Percentiles rank a stretch among this genome's conserved stretches.
These are phyloP conservation scores for Taxidea taxus DNA, from an alignment of 2,113 vertebrate species.

Conservation along the genomic window DNA sequence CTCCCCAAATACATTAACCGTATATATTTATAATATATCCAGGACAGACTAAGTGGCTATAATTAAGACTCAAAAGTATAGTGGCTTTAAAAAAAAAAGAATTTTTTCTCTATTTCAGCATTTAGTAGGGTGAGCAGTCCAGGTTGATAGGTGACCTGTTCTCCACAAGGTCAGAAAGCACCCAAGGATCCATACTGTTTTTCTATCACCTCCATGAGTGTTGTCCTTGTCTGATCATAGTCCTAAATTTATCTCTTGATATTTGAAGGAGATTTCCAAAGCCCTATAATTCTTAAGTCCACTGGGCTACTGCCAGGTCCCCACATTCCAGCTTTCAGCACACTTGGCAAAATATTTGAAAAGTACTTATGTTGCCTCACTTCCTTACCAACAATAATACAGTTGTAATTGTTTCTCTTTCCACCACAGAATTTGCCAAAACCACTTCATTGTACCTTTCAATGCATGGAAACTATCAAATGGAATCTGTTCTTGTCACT, in stretches of 20 bases:
- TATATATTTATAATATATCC: constrained; percentile 4
- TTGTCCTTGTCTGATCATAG: background rate
- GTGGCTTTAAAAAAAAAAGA: background rate
- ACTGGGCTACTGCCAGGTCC: background rate
- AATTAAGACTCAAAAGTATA: constrained; percentile 20
- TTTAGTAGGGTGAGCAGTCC: background rate
- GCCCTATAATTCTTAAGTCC: background rate
- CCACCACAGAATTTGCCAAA: background rate
- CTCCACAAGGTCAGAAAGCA: background rate
- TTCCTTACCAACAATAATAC: background rate
- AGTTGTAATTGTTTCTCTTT: background rate
- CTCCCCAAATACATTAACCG: background rate
- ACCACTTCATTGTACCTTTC: background rate
- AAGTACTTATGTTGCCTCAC: background rate
- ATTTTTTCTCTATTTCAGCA: background rate
- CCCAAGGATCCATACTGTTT: background rate
- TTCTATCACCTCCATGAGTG: background rate
- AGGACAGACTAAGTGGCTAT: constrained; percentile 24
- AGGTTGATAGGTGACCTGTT: background rate
- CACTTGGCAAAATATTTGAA: background rate
- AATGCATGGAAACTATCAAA: background rate
- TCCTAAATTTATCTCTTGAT: background rate
- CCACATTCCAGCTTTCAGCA: background rate
- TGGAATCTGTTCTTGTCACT: background rate
- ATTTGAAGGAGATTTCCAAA: constrained; percentile 17